A percentile compares a stretch with the other conserved stretches of the same genome.
Conservation (phyloP, 2,797 vertebrate genomes). For the Mormyrus hasselquistii region DNA sequence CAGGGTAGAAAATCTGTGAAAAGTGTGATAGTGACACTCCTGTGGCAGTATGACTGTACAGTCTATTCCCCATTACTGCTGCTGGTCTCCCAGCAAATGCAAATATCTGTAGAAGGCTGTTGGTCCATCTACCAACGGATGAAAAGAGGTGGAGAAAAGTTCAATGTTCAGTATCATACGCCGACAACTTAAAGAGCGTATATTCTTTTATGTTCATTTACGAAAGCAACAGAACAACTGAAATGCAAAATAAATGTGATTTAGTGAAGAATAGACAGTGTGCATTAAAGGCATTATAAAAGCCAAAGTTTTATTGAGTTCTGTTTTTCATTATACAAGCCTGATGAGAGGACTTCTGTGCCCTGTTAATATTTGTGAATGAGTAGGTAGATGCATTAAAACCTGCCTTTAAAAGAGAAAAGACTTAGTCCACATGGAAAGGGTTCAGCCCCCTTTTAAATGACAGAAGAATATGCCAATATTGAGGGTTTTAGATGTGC, state of each 20-base stretch:
- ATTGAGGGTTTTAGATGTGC: background rate
- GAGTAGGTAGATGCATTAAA: background rate
- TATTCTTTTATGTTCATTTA: background rate
- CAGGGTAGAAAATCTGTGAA: conserved; percentile 44
- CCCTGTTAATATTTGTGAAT: background rate
- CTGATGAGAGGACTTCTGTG: conserved; percentile 27
- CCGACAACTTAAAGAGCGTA: background rate
- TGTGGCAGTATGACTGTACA: conserved; percentile 38
- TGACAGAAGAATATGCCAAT: background rate
- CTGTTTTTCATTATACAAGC: conserved; percentile 33
- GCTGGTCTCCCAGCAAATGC: conserved; percentile 31
- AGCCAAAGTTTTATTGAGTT: conserved; percentile 26
- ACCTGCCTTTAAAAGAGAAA: background rate
- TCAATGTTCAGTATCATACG: conserved; percentile 17
- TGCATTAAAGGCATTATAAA: conserved; percentile 33
- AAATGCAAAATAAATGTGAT: conserved; percentile 25
- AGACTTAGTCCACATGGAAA: background rate
- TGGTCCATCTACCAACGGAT: conserved; percentile 22
- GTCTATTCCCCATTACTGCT: conserved; percentile 34
- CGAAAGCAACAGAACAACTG: background rate
- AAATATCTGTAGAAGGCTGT: conserved; percentile 32
- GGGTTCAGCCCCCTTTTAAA: background rate
- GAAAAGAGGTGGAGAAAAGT: background rate
- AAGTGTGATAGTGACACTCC: conserved; percentile 40
- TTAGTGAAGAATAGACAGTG: conserved; percentile 28